These are phyloP conservation scores for Ctenochaetus hawaiiensis DNA, from an alignment of 2,797 vertebrate genomes.

Conservation along the genomic window DNA sequence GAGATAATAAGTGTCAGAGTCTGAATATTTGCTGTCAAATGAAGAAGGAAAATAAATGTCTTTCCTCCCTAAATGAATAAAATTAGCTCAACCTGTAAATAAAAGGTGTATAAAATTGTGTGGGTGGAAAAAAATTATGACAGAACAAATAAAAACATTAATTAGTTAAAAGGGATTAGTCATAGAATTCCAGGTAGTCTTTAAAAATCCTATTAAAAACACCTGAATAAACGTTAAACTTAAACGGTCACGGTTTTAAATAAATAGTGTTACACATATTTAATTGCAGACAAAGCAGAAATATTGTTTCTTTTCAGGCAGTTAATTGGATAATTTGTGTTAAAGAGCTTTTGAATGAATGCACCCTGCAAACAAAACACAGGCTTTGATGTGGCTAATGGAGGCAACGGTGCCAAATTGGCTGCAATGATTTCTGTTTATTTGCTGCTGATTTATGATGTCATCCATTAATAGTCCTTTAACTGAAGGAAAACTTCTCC, in stretches of 20 bases:
- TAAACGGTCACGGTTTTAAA: neutral
- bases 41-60: neutral
- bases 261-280: neutral
- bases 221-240: neutral
- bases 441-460: slow-evolving; percentile 3
- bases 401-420: neutral
- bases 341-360: slow-evolving; percentile 2
- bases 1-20: neutral
- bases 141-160: neutral
- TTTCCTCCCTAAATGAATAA: neutral
- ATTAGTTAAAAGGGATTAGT: slow-evolving; percentile 9
- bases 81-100: neutral
- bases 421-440: neutral
- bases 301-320: neutral
- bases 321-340: slow-evolving; percentile 11
- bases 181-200: neutral
- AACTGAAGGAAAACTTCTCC: neutral
- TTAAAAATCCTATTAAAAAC: slow-evolving; percentile 5
- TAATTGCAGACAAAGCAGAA: neutral
- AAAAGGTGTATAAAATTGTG: neutral
- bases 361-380: neutral
- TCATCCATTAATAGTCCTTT: neutral
- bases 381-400: neutral
- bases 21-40: neutral
- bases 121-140: neutral